Conservation (phyloP, 2,113 vertebrate species). For the Strigops habroptila region DNA sequence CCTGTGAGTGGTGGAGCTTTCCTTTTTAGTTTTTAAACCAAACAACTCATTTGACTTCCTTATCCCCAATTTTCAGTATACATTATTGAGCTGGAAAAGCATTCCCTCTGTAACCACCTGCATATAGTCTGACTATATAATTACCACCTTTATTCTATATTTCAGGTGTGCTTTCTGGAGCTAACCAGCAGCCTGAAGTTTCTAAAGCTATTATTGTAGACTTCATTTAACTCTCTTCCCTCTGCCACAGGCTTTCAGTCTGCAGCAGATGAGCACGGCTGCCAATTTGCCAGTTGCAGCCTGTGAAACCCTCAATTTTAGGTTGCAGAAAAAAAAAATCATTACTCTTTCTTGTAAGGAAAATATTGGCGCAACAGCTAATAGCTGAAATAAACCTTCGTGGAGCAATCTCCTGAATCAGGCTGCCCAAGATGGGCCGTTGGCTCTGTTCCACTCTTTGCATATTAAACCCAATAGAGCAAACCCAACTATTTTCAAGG, state of each 20-base stretch:
- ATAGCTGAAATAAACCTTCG: conserved; percentile 26
- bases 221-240: not conserved
- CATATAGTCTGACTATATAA: not conserved
- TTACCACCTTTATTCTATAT: not conserved
- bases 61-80: not conserved
- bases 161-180: conserved; percentile 7
- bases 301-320: conserved; percentile 37
- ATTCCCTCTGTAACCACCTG: not conserved
- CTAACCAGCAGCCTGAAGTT: not conserved
- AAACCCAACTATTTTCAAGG: not conserved
- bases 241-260: not conserved
- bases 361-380: conserved; percentile 25
- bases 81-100: not conserved
- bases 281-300: conserved; percentile 2
- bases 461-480: not conserved
- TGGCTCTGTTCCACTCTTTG: conserved; percentile 7
- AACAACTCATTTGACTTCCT: not conserved
- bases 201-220: not conserved
- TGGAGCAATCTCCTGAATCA: not conserved
- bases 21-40: not conserved
- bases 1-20: not conserved
- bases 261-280: not conserved
- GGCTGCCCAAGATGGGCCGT: not conserved
- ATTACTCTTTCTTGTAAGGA: conserved; percentile 23
- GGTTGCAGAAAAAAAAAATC: not conserved